Evolutionary conservation across 2,888 invertebrate species (phyloP).

Genomic region (Dynastes grantii): DNA sequence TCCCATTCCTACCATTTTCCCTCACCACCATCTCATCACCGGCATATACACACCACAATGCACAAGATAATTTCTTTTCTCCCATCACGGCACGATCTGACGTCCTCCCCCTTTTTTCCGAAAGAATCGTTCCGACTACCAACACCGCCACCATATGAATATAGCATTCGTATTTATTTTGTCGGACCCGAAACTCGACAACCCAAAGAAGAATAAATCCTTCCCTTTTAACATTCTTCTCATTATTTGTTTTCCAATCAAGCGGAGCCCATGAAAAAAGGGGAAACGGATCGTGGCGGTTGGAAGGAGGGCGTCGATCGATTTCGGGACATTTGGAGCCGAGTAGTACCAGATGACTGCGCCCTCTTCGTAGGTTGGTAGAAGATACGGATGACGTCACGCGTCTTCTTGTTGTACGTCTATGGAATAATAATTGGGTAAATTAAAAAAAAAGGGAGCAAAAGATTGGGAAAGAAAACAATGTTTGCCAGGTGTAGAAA

Average conservation of each 20-base stretch:
- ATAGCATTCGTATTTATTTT: neutral
- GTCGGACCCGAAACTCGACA: neutral
- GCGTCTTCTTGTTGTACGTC: neutral
- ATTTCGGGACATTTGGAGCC: conserved; percentile 44
- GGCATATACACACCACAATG: conserved; percentile 23
- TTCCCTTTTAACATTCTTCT: conserved; percentile 55
- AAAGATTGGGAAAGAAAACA: neutral
- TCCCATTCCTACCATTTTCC: neutral
- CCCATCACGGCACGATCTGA: neutral
- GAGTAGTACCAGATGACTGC: conserved; percentile 36
- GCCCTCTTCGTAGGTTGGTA: conserved; percentile 35
- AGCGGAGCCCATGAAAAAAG: conserved; percentile 52
- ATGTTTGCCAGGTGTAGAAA: neutral
- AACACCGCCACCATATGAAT: neutral
- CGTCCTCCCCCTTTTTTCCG: neutral
- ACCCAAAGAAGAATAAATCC: conserved; percentile 46
- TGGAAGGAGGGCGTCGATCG: conserved; percentile 48
- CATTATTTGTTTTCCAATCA: conserved; percentile 60
- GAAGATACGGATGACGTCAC: conserved; percentile 33
- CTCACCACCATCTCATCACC: no score
- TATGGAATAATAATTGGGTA: conserved; percentile 23
- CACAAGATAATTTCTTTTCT: conserved; percentile 31
- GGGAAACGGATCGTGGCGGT: neutral
- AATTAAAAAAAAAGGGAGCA: conserved; percentile 15
- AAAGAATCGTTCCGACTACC: neutral